Evolutionary conservation across 2,797 vertebrate species (phyloP), one percentile per base, ranked within the genome.

Genomic region (Phataginus tetradactyla): DNA sequence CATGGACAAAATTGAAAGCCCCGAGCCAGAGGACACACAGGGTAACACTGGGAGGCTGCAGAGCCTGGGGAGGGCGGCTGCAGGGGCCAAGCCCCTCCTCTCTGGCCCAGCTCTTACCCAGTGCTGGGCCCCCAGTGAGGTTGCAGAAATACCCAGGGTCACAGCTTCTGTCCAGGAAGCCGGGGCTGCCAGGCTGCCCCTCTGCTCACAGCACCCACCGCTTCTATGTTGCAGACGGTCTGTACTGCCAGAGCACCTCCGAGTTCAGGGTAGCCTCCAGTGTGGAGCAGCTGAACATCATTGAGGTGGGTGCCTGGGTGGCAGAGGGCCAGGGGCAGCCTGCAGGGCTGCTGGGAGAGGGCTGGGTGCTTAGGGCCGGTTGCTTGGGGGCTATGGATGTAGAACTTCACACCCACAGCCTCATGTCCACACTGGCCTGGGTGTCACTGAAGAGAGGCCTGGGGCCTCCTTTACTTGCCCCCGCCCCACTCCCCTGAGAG

Each of bases 1-100:
- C 97, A 99, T 99, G 99, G 99, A 99, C 99, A 99, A 99, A 98
- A 99, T 99, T 13, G 99, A 99, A 98, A 99, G 99, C 0, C 98
- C 98, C 0, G 99, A 99, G 95, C 98, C 98, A 0, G 99, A 99
- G 86, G 99, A 99, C 96, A 96, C 98, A n/a, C 99, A 99, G 95
- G 99, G 99, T 99, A 99, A 86, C 45, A 66, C 23, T 1, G 15
- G 61, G 45, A 23, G 9, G 34, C 25, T 12, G 21, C n/a, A 5
- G 79, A 39, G 6, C 13, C 39, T 0, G 7, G n/a, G 18, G 20
- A 34, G 49, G 49, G 63, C 0, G 0, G 39, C 11, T 3, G 15
- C 4, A 21, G 42, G 21, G 64, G 39, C 42, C 23, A 11, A 8
- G 20, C 34, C 17, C 34, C 51, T 69, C 17, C 32, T 64, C n/a